Conservation (phyloP, 2,888 invertebrate genomes). For the Pammene aurita region DNA sequence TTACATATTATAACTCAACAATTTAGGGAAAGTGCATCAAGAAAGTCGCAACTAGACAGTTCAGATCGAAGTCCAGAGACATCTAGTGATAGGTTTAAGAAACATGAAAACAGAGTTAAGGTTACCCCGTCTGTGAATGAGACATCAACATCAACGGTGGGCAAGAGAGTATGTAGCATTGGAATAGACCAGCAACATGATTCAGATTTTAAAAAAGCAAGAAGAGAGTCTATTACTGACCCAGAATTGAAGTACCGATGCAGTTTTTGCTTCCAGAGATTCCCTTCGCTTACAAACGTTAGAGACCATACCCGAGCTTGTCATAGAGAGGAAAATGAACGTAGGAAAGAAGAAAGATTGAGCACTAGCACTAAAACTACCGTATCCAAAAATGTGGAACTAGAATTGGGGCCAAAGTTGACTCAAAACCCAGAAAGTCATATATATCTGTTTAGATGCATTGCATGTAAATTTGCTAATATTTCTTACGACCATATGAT, state of each 20-base stretch:
- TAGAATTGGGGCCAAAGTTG: background rate
- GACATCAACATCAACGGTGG: background rate
- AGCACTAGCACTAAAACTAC: background rate
- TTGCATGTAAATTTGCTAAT: constrained; percentile 11
- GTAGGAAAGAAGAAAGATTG: background rate
- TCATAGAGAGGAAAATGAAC: background rate
- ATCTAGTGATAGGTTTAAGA: too few relatives aligned
- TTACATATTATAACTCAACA: too few relatives aligned
- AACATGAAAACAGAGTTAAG: too few relatives aligned
- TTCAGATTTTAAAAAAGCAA: background rate
- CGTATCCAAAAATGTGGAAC: background rate
- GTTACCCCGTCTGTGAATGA: background rate
- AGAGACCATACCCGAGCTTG: constrained; percentile 11
- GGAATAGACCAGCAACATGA: background rate
- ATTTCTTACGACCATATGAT: constrained; percentile 19
- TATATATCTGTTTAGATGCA: background rate
- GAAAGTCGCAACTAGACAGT: too few relatives aligned
- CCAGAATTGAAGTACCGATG: constrained; percentile 1
- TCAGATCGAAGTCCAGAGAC: too few relatives aligned
- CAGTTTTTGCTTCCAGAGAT: constrained; percentile 1
- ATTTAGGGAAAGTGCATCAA: too few relatives aligned
- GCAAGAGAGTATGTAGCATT: background rate
- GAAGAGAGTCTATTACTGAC: background rate
- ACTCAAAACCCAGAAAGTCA: background rate
- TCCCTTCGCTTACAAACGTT: background rate